A percentile compares a stretch with the other conserved stretches of the same genome.
These are phyloP conservation scores for Lepus americanus DNA, from an alignment of 2,113 vertebrate genomes.

Conservation along the genomic window DNA sequence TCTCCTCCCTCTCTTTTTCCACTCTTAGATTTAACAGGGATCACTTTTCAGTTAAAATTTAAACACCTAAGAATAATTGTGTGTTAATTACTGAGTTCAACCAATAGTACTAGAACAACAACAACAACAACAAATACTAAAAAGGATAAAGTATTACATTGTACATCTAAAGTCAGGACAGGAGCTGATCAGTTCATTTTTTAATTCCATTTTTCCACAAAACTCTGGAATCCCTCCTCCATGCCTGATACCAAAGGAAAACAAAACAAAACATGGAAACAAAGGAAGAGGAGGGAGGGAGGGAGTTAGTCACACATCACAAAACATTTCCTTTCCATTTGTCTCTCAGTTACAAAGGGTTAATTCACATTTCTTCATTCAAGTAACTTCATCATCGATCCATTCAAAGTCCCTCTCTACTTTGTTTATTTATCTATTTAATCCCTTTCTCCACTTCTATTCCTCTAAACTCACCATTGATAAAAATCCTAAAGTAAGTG, in stretches of 20 bases:
- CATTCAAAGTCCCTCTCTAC: not conserved
- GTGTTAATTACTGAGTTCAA: too few relatives aligned
- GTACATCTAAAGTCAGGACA: too few relatives aligned
- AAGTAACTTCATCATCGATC: not conserved
- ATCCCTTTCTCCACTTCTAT: not conserved
- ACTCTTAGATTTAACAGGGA: too few relatives aligned
- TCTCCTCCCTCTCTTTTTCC: too few relatives aligned
- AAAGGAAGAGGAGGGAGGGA: not conserved
- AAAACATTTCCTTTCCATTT: not conserved
- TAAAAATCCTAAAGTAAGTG: not conserved
- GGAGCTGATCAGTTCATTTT: too few relatives aligned
- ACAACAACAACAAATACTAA: too few relatives aligned
- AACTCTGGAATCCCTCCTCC: not conserved
- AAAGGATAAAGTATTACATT: too few relatives aligned
- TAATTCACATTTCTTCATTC: not conserved
- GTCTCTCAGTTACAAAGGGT: not conserved
- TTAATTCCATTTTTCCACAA: too few relatives aligned
- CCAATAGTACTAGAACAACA: too few relatives aligned
- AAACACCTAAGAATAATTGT: too few relatives aligned
- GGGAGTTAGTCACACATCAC: not conserved
- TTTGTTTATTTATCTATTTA: slow-evolving; percentile 18
- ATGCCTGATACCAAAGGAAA: not conserved
- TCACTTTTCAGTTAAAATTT: too few relatives aligned
- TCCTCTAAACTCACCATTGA: not conserved
- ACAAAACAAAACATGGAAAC: too few relatives aligned